Conservation (phyloP, 2,113 vertebrate genomes). For the Pollimyrus isidori region DNA sequence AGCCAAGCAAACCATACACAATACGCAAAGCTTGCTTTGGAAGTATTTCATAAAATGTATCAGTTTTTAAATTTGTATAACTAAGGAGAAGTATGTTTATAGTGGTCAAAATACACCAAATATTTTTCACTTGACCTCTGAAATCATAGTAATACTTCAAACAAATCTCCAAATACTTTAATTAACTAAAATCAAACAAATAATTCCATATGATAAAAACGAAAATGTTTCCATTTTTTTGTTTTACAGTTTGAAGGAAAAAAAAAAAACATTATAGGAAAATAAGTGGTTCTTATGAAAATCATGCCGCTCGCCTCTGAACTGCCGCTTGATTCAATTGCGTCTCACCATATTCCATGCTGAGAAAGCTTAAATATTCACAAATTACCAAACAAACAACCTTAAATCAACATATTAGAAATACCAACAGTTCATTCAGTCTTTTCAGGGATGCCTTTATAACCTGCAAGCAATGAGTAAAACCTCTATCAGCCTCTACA, state of each 20-base stretch:
- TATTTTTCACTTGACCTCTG: not conserved
- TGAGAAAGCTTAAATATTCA: not conserved
- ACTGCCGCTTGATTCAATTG: not conserved
- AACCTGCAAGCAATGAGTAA: not conserved
- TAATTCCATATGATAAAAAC: not conserved
- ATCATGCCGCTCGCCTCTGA: not conserved
- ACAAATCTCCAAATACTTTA: conserved; percentile 20
- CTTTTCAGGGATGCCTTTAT: not conserved
- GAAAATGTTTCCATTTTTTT: not conserved
- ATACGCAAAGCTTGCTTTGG: not conserved
- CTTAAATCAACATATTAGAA: not conserved
- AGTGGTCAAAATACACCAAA: not conserved
- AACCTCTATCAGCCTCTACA: not conserved
- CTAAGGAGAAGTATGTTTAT: not conserved
- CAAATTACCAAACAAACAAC: not conserved
- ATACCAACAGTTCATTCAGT: not conserved
- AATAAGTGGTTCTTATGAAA: conserved; percentile 5
- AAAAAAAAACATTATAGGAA: conserved; percentile 14
- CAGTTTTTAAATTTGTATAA: not conserved
- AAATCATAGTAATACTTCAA: not conserved
- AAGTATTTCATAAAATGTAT: not conserved
- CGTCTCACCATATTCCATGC: not conserved
- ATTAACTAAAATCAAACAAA: conserved; percentile 19
- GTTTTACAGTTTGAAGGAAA: conserved; percentile 10
- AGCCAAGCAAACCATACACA: not conserved